Percentiles rank a stretch among this genome's conserved stretches.
These are phyloP conservation scores for Paelopatides confundens DNA, from an alignment of 53 echinoderm and acorn worm genomes.

Conservation along the genomic window DNA sequence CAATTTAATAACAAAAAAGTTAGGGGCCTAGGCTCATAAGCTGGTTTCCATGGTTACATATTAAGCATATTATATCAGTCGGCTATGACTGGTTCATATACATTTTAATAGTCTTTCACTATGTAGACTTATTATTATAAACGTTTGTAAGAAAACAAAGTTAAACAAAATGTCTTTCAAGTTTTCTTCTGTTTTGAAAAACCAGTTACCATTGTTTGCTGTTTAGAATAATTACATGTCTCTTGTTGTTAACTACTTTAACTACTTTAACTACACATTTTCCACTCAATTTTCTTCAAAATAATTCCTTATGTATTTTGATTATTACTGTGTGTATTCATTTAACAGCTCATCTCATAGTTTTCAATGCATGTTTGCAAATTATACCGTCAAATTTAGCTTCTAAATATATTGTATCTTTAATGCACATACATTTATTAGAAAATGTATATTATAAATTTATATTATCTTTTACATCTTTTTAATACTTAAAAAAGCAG, in stretches of 20 bases:
- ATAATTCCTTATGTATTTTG: background rate
- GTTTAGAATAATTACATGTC: slow-evolving; percentile 12
- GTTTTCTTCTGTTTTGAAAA: background rate
- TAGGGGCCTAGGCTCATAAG: background rate
- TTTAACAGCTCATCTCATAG: background rate
- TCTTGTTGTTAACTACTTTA: background rate
- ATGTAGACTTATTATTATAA: background rate
- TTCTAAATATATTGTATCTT: background rate
- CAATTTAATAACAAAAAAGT: too few relatives aligned
- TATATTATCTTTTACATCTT: too few relatives aligned
- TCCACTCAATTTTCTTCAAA: background rate
- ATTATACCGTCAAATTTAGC: background rate
- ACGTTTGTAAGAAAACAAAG: background rate
- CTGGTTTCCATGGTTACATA: background rate
- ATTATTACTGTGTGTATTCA: background rate
- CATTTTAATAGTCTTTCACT: background rate
- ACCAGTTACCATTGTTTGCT: slow-evolving; percentile 1
- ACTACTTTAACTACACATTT: too few relatives aligned
- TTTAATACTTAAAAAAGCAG: too few relatives aligned
- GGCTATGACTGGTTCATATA: background rate
- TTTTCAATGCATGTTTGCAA: background rate
- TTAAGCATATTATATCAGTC: background rate
- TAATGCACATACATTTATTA: background rate
- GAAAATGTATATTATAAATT: too few relatives aligned
- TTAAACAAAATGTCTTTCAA: background rate